Evolutionary conservation across 2,888 invertebrate genomes (phyloP), one percentile per base, ranked within the genome.

Genomic region (Acanthoscelides obtectus): DNA sequence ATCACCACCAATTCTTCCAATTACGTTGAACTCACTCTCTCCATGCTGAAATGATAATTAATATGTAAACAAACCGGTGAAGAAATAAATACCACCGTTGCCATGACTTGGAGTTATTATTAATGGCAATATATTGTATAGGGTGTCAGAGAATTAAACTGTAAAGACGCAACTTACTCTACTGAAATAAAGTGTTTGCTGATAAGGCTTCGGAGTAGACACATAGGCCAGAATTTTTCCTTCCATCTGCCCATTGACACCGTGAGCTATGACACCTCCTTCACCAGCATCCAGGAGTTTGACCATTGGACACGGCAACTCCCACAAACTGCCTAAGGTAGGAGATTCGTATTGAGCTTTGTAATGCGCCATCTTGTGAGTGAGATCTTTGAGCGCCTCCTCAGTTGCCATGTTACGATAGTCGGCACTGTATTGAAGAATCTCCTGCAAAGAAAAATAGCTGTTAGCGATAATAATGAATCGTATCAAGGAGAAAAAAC

Each of bases 1-100:
- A 84, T 98, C 95, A 0, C 97, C 97, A 0, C 97, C 98, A 78
- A 98, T 95, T 74, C 94, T 90, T 0, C 97, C 97, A 19, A 94
- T 86, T 1, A 95, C 90, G 85, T 98, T 98, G 88, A 93, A 95
- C 81, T 95, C 94, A 82, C 95, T 96, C 85, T 98, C 97, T 1
- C 97, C 97, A 84, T 98, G 97, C 94, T 95, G 84, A 3, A 64
- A 64, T 20, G 12, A 64, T 20, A 66, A n/a, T 22, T n/a, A 66
- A 66, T 12, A 12, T 25, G 6, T 25, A 45, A 17, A 45, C 6
- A 12, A 6, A 17, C 45, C 17, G 12, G 12, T 45, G 84, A 85
- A 75, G 70, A 72, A 77, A 76, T 76, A 70, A 69, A n/a, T n/a
- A n/a, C n/a, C n/a, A n/a, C n/a, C n/a, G n/a, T n/a, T n/a, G n/a